Conservation (phyloP, 2,113 vertebrate species). For the Thinocorus orbignyianus region DNA sequence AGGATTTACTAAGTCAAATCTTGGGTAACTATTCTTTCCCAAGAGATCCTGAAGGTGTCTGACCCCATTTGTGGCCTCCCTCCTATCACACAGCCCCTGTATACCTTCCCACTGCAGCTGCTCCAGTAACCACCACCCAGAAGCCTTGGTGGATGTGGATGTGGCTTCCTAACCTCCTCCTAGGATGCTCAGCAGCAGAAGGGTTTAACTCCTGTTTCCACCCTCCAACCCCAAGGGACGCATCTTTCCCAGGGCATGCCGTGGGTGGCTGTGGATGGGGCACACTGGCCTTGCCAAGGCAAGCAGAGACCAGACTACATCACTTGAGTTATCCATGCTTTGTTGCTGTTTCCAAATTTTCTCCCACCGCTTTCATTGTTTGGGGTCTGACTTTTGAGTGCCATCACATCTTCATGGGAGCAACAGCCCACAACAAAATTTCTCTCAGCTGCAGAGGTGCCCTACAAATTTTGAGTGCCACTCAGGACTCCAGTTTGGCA, state of each 20-base stretch:
- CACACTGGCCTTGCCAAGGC: too few species aligned
- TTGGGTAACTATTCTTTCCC: neutral
- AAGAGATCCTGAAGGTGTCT: neutral
- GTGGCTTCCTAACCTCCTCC: neutral
- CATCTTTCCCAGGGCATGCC: neutral
- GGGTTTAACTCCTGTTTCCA: neutral
- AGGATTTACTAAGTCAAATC: neutral
- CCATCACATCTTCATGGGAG: neutral
- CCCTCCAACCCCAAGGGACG: too few species aligned
- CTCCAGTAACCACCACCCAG: neutral
- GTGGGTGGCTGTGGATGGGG: fast-evolving
- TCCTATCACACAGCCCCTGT: neutral
- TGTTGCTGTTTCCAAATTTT: neutral
- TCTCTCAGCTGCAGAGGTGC: neutral
- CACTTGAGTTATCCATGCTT: neutral
- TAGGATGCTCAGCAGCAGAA: neutral
- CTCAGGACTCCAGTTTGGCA: neutral
- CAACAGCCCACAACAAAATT: neutral
- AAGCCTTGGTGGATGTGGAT: neutral
- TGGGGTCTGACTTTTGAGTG: neutral
- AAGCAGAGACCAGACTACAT: neutral
- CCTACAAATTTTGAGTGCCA: neutral
- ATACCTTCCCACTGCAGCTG: neutral
- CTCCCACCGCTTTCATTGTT: neutral
- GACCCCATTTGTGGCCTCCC: neutral